phyloP scores from a whole-genome alignment of 1,140 invertebrate genomes.

The Mactra quadrangularis region DNA sequence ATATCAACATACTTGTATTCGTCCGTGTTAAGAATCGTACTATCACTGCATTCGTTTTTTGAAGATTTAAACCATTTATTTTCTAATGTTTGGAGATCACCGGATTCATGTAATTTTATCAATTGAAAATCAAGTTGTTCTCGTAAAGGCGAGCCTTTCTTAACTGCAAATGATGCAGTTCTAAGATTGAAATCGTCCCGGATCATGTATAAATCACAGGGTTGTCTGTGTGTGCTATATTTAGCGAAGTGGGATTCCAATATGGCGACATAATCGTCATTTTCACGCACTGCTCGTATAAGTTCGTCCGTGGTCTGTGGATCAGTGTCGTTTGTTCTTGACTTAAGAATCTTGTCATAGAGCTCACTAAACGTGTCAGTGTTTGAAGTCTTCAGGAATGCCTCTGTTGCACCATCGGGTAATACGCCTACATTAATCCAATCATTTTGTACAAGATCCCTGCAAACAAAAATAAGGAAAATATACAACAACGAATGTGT shows the following conservation, averaged over 20 bases:
- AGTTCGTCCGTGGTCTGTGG: constrained; percentile 86
- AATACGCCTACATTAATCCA: constrained; percentile 16
- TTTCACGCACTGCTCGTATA: too few relatives aligned
- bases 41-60: constrained; percentile 58
- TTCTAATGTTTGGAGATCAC: constrained; percentile 61
- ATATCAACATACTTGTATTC: background rate
- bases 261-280: constrained; percentile 95
- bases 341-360: constrained; percentile 45
- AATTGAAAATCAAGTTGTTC: constrained; percentile 57
- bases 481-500: too few relatives aligned
- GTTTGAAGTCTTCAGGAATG: constrained; percentile 37
- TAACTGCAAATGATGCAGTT: constrained; percentile 59
- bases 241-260: constrained; percentile 93
- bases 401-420: constrained; percentile 25
- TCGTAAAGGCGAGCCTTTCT: constrained; percentile 1
- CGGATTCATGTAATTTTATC: constrained; percentile 61
- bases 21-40: constrained; percentile 32
- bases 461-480: constrained; percentile 24
- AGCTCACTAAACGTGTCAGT: constrained; percentile 28
- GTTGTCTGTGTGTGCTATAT: constrained; percentile 51
- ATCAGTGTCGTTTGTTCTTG: constrained; percentile 24
- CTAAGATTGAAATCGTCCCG: constrained; percentile 48
- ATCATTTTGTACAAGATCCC: constrained; percentile 28
- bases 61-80: constrained; percentile 69
- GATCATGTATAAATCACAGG: constrained; percentile 70